phyloP scores from a whole-genome alignment of 2,888 invertebrate species.

The Flabesymbios commensalis region DNA sequence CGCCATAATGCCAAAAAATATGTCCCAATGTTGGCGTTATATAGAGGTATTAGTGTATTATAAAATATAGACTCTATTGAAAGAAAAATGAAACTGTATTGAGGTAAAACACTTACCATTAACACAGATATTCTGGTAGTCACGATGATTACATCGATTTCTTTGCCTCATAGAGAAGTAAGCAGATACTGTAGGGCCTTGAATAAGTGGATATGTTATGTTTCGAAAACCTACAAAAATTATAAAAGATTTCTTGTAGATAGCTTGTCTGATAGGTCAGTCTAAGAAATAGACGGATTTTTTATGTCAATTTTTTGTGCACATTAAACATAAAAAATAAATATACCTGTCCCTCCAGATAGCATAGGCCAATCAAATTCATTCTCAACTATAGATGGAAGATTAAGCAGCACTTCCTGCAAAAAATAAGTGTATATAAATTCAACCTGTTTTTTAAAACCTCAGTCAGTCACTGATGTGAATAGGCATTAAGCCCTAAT shows the following conservation, averaged over 20 bases:
- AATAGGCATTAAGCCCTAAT: no score
- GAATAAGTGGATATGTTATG: slow-evolving; percentile 48
- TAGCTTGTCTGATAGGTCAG: no score
- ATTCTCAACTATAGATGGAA: slow-evolving; percentile 62
- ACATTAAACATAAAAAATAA: no score
- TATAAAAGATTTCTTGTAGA: no score
- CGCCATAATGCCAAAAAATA: no score
- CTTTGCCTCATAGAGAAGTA: slow-evolving; percentile 58
- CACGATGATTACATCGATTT: slow-evolving; percentile 64
- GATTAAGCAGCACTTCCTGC: slow-evolving; percentile 56
- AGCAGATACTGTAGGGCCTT: slow-evolving; percentile 55
- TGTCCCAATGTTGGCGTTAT: no score
- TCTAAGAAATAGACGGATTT: no score
- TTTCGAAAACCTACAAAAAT: slow-evolving; percentile 48
- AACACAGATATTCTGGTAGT: slow-evolving; percentile 65
- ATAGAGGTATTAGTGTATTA: no score
- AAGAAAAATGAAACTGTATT: slow-evolving; percentile 28
- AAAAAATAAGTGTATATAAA: slow-evolving; percentile 3
- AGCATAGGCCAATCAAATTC: slow-evolving; percentile 66
- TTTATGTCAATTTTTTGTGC: no score
- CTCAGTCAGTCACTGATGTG: no score
- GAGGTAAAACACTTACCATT: slow-evolving; percentile 56
- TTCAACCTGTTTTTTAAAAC: no score
- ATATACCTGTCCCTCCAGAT: slow-evolving; percentile 62
- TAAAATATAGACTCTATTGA: no score